Conservation (phyloP, 2,113 vertebrate species). For the Connochaetes taurinus region DNA sequence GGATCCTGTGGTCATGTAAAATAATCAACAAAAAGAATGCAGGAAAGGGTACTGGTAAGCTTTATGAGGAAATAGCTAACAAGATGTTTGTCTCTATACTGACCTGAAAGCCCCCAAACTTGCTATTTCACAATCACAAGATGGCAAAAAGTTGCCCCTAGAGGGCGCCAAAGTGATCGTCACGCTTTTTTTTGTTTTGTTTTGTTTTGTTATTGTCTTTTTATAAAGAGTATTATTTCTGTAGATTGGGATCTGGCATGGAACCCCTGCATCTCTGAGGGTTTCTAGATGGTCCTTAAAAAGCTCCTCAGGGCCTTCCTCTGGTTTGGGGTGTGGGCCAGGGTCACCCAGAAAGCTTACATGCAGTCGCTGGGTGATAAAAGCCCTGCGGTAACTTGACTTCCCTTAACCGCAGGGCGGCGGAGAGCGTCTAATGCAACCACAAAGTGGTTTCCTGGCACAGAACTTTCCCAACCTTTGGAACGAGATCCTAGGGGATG, state of each 20-base stretch:
- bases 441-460: conserved; percentile 64
- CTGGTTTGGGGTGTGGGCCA: conserved; percentile 38
- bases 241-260: not conserved
- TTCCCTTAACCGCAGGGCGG: conserved; percentile 38
- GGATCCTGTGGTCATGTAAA: conserved; percentile 66
- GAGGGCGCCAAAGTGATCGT: conserved; percentile 32
- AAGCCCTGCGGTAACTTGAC: conserved; percentile 12
- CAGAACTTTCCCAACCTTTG: not conserved
- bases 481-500: conserved; percentile 17
- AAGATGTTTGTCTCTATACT: conserved; percentile 46
- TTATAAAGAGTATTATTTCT: not conserved
- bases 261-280: not conserved
- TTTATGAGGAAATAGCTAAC: conserved; percentile 57
- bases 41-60: conserved; percentile 57
- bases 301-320: conserved; percentile 16
- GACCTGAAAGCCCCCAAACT: not conserved
- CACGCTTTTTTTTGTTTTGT: not conserved
- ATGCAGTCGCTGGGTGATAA: conserved; percentile 46
- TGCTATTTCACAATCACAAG: not conserved
- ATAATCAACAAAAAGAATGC: conserved; percentile 65
- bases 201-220: not conserved
- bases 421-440: conserved; percentile 26
- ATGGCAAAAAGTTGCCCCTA: not conserved
- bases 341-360: conserved; percentile 47
- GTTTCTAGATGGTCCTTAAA: conserved; percentile 40